Percentiles rank a stretch among this genome's conserved stretches.
Conservation (phyloP, 2,888 invertebrate species). For the Drosophila setosimentum region DNA sequence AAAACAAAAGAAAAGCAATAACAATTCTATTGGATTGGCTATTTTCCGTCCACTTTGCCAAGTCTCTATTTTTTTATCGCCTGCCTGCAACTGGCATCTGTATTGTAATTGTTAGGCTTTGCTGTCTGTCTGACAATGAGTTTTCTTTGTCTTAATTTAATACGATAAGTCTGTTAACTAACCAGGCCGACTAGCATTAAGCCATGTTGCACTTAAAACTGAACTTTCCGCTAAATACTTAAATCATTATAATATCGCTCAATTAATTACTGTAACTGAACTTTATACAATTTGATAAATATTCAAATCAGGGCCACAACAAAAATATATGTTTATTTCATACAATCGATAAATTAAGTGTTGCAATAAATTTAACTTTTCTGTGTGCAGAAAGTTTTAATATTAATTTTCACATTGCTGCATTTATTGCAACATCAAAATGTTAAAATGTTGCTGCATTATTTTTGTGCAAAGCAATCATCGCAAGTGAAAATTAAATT, state of each 20-base stretch:
- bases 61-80: slow-evolving; percentile 13
- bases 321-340: neutral
- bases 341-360: neutral
- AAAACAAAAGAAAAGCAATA: slow-evolving; percentile 62
- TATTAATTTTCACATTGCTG: neutral
- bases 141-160: slow-evolving; percentile 66
- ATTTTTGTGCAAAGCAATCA: neutral
- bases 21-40: slow-evolving; percentile 75
- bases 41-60: slow-evolving; percentile 38
- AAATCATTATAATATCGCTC: neutral
- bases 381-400: neutral
- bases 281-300: neutral
- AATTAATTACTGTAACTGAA: neutral
- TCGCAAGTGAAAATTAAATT: neutral
- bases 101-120: slow-evolving; percentile 53
- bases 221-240: neutral
- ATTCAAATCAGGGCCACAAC: neutral
- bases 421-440: neutral
- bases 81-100: slow-evolving; percentile 25
- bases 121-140: slow-evolving; percentile 27
- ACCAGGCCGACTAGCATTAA: slow-evolving; percentile 5
- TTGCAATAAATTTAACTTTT: neutral
- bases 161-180: slow-evolving; percentile 65
- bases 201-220: neutral
- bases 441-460: neutral